Evolutionary conservation across 2,888 invertebrate species (phyloP).

Genomic region (Stenolophus ochropezus): DNA sequence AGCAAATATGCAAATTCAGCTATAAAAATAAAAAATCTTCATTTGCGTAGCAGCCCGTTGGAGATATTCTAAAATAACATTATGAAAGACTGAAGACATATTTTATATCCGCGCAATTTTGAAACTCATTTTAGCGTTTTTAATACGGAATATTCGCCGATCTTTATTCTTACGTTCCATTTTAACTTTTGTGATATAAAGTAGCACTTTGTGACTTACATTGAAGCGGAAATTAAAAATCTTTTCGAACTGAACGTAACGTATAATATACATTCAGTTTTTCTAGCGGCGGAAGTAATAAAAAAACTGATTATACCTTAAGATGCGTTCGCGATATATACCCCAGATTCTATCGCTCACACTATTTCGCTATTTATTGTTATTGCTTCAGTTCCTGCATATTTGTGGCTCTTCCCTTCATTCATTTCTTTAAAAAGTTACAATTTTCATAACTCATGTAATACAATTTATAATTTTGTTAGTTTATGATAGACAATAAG

Average conservation of each 20-base stretch:
- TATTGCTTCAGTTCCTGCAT: not conserved
- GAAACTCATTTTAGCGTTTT: slow-evolving; percentile 44
- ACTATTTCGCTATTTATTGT: slow-evolving; percentile 31
- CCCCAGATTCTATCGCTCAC: not conserved
- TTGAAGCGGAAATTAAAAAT: slow-evolving; percentile 57
- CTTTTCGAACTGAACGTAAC: slow-evolving; percentile 54
- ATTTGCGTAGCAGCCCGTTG: slow-evolving; percentile 8
- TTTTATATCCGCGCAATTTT: slow-evolving; percentile 46
- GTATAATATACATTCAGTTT: slow-evolving; percentile 52
- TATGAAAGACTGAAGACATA: slow-evolving; percentile 34
- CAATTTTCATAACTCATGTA: no score
- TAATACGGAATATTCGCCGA: slow-evolving; percentile 45
- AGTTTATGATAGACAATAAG: no score
- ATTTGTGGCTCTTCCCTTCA: not conserved
- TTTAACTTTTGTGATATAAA: slow-evolving; percentile 56
- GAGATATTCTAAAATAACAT: slow-evolving; percentile 38
- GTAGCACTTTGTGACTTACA: slow-evolving; percentile 59
- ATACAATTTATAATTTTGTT: no score
- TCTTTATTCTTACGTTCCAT: no score
- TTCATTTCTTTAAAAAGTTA: no score
- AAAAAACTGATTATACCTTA: slow-evolving; percentile 55
- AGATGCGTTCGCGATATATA: slow-evolving; percentile 49
- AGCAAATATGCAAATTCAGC: slow-evolving; percentile 13
- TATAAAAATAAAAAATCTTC: slow-evolving; percentile 25
- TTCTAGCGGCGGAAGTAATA: slow-evolving; percentile 53